Base-by-base conservation (phyloP, 2,797 vertebrate genomes). In the Alcedo atthis region DNA sequence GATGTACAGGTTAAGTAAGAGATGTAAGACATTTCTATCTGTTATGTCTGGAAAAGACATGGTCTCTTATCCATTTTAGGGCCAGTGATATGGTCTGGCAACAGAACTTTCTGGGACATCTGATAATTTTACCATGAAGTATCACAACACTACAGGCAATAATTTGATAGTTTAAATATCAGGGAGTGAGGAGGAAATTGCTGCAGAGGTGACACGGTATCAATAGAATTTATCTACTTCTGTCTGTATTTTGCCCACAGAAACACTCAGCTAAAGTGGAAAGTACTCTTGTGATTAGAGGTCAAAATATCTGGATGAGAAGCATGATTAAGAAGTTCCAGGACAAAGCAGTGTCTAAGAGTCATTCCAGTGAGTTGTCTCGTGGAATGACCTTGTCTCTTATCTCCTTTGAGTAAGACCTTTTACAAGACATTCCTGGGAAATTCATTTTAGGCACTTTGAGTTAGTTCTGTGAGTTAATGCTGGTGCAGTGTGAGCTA, bases 241-340 rank as follows among this genome's bases (percentile, higher is more conserved):
- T 32, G 19, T 54, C 54, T 26, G 10, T 59, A 42, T 62, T 85
- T 93, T 86, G 30, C 37, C 32, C 48, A 55, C 32, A 54, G 62
- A 84, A 80, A 76, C 1, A 1, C 26, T 58, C 37, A 42, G 46
- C 54, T 63, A 22, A 92, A 75, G 58, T 20, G 54, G 30, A 58
- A 90, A 80, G 24, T 54, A 21, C 28, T 92, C 55, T 37, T 79
- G 42, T 45, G 73, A 63, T 48, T 40, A 53, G 43, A 63, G 12
- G 9, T 63, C 45, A 81, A 91, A 93, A 63, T 76, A 76, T 30
- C 48, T n/a, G 45, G 37, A 54, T 25, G 30, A 70, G 35, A 37
- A 86, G 37, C 79, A 91, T 4, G 57, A 79, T 77, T 85, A 93
- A 94, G 85, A 87, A 76, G 25, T 95, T 93, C 83, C 87, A 81